Evolutionary conservation across 2,797 vertebrate species (phyloP), one percentile per base, ranked within the genome.

Genomic region (Coilia nasus): DNA sequence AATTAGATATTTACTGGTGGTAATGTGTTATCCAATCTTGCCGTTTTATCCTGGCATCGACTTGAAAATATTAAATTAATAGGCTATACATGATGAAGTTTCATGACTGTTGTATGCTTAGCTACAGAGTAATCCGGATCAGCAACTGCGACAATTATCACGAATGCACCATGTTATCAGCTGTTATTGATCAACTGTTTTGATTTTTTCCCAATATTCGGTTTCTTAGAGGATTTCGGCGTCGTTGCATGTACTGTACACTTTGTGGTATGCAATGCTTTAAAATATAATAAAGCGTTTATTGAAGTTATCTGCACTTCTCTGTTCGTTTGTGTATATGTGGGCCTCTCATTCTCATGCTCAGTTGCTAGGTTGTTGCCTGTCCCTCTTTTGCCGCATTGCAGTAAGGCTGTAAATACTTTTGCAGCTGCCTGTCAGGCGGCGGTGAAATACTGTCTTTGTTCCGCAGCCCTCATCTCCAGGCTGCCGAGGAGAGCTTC

Each of bases 391-490:
- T 94, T 97, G 97, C 96, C 97, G 97, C 98, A 98, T 95, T 98
- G 97, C 98, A 97, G 97, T 95, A 91, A 96, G 95, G 97, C 96
- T 95, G 97, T 99, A 99, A 99, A 99, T 98, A 98, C 96, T 97
- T 98, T 97, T 97, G 97, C 97, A 97, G 97, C 98, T 98, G 97
- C 96, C 97, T 98, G 98, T 97, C 98, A 98, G 95, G 91, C 93
- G 90, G 88, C 95, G 93, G 96, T 98, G 97, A 98, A 99, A 98
- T 98, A 98, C 97, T 97, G 97, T 98, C 97, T 99, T 99, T 99
- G 98, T 99, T 98, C 95, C 88, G 87, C 89, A 94, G 93, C 94
- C 94, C 95, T 89, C 93, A 91, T 93, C 94, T 94, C 93, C 91
- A 92, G 92, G 88, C 92, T 87, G 94, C 94, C 94, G 93, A 94